A percentile compares a stretch with the other conserved stretches of the same genome.
Conservation (phyloP, 2,113 vertebrate genomes). For the Plotosus lineatus region DNA sequence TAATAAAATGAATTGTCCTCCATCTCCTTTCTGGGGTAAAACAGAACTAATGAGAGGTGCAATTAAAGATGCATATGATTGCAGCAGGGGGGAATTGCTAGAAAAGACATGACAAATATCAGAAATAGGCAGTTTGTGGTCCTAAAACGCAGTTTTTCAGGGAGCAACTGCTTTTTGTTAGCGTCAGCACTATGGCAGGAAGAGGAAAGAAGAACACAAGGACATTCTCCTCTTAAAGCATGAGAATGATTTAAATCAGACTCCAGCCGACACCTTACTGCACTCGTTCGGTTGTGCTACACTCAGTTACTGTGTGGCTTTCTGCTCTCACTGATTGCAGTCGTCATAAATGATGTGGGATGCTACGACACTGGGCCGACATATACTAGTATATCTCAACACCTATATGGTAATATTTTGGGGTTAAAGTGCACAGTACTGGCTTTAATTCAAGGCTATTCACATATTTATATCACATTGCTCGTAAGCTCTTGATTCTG, state of each 20-base stretch:
- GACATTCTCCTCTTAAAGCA: slow-evolving; percentile 3
- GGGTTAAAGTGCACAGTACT: background rate
- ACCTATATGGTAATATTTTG: background rate
- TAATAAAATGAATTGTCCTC: slow-evolving; percentile 81
- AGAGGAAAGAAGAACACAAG: slow-evolving; percentile 40
- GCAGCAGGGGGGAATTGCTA: slow-evolving; percentile 71
- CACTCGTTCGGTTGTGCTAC: background rate
- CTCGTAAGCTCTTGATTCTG: background rate
- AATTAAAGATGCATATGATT: slow-evolving; percentile 79
- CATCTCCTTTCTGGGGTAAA: slow-evolving; percentile 72
- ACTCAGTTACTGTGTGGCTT: background rate
- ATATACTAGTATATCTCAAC: background rate
- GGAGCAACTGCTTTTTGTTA: slow-evolving; percentile 35
- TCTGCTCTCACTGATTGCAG: background rate
- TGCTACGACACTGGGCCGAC: background rate
- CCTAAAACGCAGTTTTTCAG: slow-evolving; percentile 49
- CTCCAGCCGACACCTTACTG: background rate
- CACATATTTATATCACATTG: background rate
- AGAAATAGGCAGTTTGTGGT: slow-evolving; percentile 64
- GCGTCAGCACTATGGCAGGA: slow-evolving; percentile 50
- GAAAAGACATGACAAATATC: slow-evolving; percentile 58
- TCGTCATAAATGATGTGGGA: background rate
- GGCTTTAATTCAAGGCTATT: slow-evolving; percentile 12
- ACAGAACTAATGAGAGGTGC: slow-evolving; percentile 81
- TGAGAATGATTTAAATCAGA: slow-evolving; percentile 35